These are phyloP conservation scores for Perithous albicinctus DNA, from an alignment of 2,888 invertebrate genomes.

Conservation along the genomic window DNA sequence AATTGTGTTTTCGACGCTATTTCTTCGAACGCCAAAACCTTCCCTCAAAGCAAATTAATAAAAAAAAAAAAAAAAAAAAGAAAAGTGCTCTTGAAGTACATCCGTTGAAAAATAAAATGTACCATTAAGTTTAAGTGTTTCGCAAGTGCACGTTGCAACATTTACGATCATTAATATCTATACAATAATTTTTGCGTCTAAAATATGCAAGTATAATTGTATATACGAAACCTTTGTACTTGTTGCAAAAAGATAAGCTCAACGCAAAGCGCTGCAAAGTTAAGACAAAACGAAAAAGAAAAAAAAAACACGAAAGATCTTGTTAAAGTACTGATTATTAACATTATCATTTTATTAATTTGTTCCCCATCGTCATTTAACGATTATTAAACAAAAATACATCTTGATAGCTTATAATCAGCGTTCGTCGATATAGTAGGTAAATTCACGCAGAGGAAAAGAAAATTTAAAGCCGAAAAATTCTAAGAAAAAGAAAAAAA, in stretches of 20 bases:
- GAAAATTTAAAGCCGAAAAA: slow-evolving; percentile 5
- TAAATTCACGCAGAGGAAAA: neutral
- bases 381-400: too few species aligned
- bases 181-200: slow-evolving; percentile 12
- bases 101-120: neutral
- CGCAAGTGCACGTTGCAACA: slow-evolving; percentile 23
- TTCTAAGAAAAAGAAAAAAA: neutral
- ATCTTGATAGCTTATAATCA: neutral
- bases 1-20: too few species aligned
- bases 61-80: neutral
- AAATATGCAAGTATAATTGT: slow-evolving; percentile 26
- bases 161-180: slow-evolving; percentile 2
- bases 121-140: neutral
- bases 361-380: neutral
- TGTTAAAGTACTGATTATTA: slow-evolving; percentile 18
- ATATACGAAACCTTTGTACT: neutral
- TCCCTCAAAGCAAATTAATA: too few species aligned
- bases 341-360: neutral
- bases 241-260: slow-evolving; percentile 9
- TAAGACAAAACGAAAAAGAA: neutral
- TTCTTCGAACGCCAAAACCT: too few species aligned
- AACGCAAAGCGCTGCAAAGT: slow-evolving; percentile 34
- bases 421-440: neutral
- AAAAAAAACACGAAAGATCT: slow-evolving; percentile 22
- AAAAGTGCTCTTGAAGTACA: neutral